Evolutionary conservation across 2,888 invertebrate species (phyloP).

Genomic region (Ormia ochracea): DNA sequence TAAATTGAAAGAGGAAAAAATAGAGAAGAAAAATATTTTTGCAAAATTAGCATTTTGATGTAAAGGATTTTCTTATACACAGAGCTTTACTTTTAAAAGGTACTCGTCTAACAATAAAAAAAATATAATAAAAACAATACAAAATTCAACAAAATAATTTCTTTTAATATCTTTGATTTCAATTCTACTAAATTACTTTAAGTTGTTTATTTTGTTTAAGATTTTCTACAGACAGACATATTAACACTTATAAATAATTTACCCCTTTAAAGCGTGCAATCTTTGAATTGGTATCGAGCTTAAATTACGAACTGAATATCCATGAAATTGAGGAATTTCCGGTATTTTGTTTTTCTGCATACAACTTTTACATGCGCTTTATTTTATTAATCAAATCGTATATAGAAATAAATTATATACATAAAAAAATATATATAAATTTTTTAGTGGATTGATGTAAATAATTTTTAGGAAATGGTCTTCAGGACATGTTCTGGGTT

Average conservation of each 20-base stretch:
- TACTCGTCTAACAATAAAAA: not conserved
- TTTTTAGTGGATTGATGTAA: not conserved
- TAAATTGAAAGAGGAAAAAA: constrained; percentile 21
- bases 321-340: constrained; percentile 76
- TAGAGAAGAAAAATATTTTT: constrained; percentile 48
- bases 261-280: constrained; percentile 76
- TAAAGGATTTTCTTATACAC: constrained; percentile 22
- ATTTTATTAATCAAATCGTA: constrained; percentile 5
- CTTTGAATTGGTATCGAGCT: constrained; percentile 72
- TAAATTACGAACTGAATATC: constrained; percentile 76
- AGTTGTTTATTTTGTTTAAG: not conserved
- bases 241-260: constrained; percentile 58
- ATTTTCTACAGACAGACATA: constrained; percentile 33
- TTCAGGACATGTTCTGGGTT: not conserved
- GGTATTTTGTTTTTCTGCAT: constrained; percentile 75
- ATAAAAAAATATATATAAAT: constrained; percentile 1
- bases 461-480: not conserved
- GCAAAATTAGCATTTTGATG: constrained; percentile 41
- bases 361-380: constrained; percentile 77
- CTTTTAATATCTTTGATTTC: not conserved
- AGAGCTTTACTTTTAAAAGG: constrained; percentile 18
- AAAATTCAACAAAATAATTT: not conserved
- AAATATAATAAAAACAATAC: not conserved
- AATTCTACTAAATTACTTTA: not conserved
- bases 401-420: constrained; percentile 32